These are phyloP conservation scores for Periphyllus acericola DNA, from an alignment of 2,888 invertebrate genomes.

Conservation along the genomic window DNA sequence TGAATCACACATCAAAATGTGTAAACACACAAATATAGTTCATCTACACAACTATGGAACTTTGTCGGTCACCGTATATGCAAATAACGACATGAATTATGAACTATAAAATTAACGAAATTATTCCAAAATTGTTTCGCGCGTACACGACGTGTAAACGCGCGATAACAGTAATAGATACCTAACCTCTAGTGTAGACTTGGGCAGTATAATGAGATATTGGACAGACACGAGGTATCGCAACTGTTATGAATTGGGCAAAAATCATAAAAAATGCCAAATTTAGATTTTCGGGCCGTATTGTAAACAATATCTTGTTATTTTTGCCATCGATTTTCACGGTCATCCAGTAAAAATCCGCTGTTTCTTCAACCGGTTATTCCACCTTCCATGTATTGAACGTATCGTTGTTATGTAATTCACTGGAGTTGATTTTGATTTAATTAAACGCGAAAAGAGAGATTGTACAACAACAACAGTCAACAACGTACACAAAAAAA, in stretches of 20 bases:
- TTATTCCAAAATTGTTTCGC: too few relatives aligned
- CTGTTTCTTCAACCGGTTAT: constrained; percentile 31
- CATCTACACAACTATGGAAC: too few relatives aligned
- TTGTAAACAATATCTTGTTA: not conserved
- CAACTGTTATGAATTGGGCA: not conserved
- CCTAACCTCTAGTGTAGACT: too few relatives aligned
- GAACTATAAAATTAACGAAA: too few relatives aligned
- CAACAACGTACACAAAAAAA: not conserved
- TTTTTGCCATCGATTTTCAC: constrained; percentile 41
- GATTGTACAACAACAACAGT: not conserved
- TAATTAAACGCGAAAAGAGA: constrained; percentile 39
- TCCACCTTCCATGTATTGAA: constrained; percentile 3
- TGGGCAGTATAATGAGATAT: not conserved
- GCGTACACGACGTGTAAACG: too few relatives aligned
- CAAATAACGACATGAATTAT: too few relatives aligned
- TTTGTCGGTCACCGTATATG: too few relatives aligned
- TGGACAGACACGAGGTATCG: not conserved
- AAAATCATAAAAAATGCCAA: not conserved
- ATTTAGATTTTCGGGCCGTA: not conserved
- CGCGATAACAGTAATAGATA: too few relatives aligned
- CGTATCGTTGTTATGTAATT: constrained; percentile 16
- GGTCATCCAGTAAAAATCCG: constrained; percentile 31
- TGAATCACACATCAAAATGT: too few relatives aligned
- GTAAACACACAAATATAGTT: too few relatives aligned
- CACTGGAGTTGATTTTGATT: constrained; percentile 26